Conservation (phyloP, 37 sponge, comb jelly and placozoan genomes). For the Halisarca cf. caerulea region DNA sequence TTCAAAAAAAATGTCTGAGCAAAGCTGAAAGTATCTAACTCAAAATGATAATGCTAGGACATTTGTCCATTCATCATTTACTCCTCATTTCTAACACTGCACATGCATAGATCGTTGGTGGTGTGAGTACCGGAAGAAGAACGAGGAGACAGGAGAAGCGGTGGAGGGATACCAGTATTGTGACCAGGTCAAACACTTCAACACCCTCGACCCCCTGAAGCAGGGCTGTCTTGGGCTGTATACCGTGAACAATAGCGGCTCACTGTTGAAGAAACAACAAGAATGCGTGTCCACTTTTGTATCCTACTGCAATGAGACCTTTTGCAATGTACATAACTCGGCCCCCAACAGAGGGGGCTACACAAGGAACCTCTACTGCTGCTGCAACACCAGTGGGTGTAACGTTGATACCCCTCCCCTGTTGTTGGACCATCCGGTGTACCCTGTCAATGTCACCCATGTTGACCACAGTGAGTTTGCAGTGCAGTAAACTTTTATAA, state of each 20-base stretch:
- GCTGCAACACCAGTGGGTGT: conserved; percentile 11
- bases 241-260: background rate
- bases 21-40: no score
- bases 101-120: no score
- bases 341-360: background rate
- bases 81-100: no score
- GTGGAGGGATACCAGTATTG: background rate
- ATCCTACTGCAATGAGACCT: background rate
- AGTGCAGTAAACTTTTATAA: no score
- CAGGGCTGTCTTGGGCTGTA: background rate
- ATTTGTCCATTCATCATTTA: no score
- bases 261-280: background rate
- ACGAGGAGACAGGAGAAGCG: background rate
- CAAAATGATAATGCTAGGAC: no score
- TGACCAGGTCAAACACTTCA: background rate
- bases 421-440: background rate
- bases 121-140: no score
- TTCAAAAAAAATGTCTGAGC: no score
- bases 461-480: no score
- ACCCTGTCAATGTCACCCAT: background rate
- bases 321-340: background rate
- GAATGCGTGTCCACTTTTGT: background rate
- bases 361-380: background rate
- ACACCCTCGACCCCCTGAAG: background rate
- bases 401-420: background rate